A percentile compares a stretch with the other conserved stretches of the same genome.
These are phyloP conservation scores for Hippopotamus amphibius DNA, from an alignment of 2,113 vertebrate genomes.

Conservation along the genomic window DNA sequence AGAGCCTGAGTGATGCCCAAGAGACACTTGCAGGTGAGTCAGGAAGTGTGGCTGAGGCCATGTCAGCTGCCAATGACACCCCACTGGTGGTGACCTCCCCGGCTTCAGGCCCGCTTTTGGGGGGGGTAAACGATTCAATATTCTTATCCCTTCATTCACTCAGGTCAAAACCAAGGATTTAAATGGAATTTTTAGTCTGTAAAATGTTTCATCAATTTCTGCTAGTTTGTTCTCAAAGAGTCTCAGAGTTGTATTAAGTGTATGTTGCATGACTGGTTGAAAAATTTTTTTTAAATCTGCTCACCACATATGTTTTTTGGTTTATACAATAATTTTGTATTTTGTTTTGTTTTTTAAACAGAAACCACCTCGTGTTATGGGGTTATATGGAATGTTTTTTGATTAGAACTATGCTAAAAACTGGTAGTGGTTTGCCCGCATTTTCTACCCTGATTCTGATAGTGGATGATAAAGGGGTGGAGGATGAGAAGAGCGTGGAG, in stretches of 20 bases:
- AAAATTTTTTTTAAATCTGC: neutral
- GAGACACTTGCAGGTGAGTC: neutral
- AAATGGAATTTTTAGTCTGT: neutral
- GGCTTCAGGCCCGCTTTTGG: neutral
- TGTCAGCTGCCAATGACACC: neutral
- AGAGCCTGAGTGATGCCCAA: neutral
- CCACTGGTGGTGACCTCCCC: neutral
- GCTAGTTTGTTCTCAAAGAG: neutral
- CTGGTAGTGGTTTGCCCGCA: neutral
- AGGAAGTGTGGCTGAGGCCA: neutral
- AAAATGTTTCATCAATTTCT: conserved; percentile 13
- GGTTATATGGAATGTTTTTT: neutral
- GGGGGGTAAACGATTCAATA: neutral
- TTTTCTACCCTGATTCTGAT: neutral
- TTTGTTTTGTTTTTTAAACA: neutral
- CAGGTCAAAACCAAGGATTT: conserved; percentile 37
- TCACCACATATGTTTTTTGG: neutral
- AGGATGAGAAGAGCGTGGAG: neutral
- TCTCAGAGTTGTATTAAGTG: neutral
- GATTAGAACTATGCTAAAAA: neutral
- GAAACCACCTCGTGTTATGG: neutral
- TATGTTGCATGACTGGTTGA: neutral
- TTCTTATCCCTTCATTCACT: neutral
- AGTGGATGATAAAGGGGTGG: neutral
- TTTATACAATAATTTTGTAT: neutral